Evolutionary conservation across 2,797 vertebrate genomes (phyloP), one percentile per base, ranked within the genome.

Genomic region (Phrynocephalus vlangalii): DNA sequence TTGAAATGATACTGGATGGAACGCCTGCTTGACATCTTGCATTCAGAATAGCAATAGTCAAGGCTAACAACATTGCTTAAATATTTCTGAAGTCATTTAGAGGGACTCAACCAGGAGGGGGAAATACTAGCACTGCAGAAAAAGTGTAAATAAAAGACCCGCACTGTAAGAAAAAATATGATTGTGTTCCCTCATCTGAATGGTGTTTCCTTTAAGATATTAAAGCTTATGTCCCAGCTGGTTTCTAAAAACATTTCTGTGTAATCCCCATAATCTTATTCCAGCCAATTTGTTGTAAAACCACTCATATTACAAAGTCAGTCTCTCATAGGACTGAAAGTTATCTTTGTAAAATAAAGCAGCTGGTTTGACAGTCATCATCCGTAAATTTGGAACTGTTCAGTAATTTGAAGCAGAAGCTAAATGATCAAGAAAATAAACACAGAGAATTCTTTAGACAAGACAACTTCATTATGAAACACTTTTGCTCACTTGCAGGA

Each of bases 31-130:
- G 88, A 52, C 26, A 56, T 50, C 79, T 63, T 3, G 83, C 84
- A 91, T 86, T 92, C 89, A 20, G 70, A 90, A 87, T 89, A 86
- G 88, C 80, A 83, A 0, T 78, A 85, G 18, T 83, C 89, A 84
- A 91, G 38, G 84, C 88, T 90, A 85, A 87, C 16, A 30, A 76
- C 8, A 56, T n/a, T 56, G 78, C 30, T 84, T 68, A 75, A 85
- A 75, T 3, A 48, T 88, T 79, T 84, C 30, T 66, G 28, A 68
- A 78, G 11, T 28, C 52, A 48, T 79, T 60, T 48, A 71, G 38
- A 72, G 16, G 13, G 5, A 22, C 48, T 73, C 44, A 50, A n/a
- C 38, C 28, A 72, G 38, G 6, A 72, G 16, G 50, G 60, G 38
- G 10, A 79, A 16, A 87, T 52, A 52, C n/a, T 68, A 38, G 60